phyloP scores from a whole-genome alignment of 1,140 invertebrate species.

The Adoxophyes honmai region DNA sequence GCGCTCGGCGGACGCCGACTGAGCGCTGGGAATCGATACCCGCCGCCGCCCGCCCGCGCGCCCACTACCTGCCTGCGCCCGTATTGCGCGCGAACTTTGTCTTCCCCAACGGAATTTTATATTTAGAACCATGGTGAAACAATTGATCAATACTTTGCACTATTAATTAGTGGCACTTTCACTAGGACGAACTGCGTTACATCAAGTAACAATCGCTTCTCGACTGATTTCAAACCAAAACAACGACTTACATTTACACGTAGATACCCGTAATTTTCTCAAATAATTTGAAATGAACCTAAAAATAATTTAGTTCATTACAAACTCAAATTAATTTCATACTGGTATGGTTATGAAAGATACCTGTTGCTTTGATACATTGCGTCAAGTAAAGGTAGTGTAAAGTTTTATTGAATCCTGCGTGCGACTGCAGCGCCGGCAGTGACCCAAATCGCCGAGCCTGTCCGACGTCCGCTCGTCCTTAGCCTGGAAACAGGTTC shows the following conservation, averaged over 20 bases:
- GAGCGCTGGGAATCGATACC: constrained; percentile 68
- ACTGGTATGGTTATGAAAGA: no score
- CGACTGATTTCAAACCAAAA: no score
- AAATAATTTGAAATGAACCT: no score
- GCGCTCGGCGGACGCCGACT: constrained; percentile 71
- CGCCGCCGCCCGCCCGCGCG: constrained; percentile 42
- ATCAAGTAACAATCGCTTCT: not conserved
- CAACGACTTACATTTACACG: no score
- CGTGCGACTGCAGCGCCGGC: constrained; percentile 45
- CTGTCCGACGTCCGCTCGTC: constrained; percentile 43
- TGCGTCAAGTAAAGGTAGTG: constrained; percentile 16
- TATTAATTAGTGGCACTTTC: constrained; percentile 72
- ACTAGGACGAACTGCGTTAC: constrained; percentile 19
- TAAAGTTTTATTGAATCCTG: constrained; percentile 67
- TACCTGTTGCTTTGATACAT: constrained; percentile 1
- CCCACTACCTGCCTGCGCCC: constrained; percentile 65
- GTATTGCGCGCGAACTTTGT: constrained; percentile 75
- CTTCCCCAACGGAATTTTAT: constrained; percentile 74
- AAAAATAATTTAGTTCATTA: no score
- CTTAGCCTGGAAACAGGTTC: constrained; percentile 23
- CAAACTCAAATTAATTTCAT: no score
- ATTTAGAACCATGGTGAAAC: constrained; percentile 75
- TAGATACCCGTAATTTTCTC: no score
- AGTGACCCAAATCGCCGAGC: constrained; percentile 65
- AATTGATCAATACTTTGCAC: constrained; percentile 76